These are phyloP conservation scores for Stichodactyla helianthus DNA, from an alignment of 64 coral and sea anemone species.

Conservation along the genomic window DNA sequence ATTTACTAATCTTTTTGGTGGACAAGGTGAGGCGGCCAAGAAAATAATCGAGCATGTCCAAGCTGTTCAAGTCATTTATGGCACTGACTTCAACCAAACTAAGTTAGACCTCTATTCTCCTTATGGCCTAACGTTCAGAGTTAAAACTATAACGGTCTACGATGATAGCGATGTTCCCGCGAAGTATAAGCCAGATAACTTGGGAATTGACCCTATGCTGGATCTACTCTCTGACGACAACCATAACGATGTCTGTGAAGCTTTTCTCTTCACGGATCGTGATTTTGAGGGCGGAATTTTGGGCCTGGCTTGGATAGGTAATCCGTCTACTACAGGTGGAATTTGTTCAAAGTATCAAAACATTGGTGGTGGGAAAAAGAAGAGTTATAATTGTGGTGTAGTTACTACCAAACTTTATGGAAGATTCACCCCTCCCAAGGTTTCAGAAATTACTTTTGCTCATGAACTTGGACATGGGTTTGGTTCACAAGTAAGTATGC, in stretches of 20 bases:
- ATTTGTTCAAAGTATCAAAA: slow-evolving; percentile 59
- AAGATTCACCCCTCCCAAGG: slow-evolving; percentile 80
- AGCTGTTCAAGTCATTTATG: slow-evolving; percentile 68
- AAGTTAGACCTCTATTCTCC: slow-evolving; percentile 25
- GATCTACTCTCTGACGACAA: slow-evolving; percentile 57
- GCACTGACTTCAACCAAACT: slow-evolving; percentile 51
- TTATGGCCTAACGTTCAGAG: slow-evolving; percentile 68
- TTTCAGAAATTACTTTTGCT: slow-evolving; percentile 95
- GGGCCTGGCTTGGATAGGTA: slow-evolving; percentile 93
- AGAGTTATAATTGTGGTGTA: slow-evolving; percentile 89
- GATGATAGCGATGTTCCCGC: slow-evolving; percentile 46
- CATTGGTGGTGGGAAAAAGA: slow-evolving; percentile 36
- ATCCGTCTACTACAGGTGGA: slow-evolving; percentile 53
- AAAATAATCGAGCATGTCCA: slow-evolving; percentile 70
- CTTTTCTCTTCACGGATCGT: slow-evolving; percentile 89
- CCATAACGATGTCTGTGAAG: slow-evolving; percentile 75
- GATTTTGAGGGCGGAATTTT: slow-evolving; percentile 94
- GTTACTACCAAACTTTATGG: slow-evolving; percentile 88
- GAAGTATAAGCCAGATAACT: slow-evolving; percentile 48
- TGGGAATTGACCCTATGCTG: slow-evolving; percentile 75
- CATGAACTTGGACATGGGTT: slow-evolving; percentile 98
- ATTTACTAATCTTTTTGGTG: slow-evolving; percentile 77
- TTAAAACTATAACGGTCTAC: slow-evolving; percentile 57
- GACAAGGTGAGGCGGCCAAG: slow-evolving; percentile 59
- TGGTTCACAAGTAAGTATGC: slow-evolving; percentile 73